phyloP scores from a whole-genome alignment of 2,797 vertebrate genomes.

The Bovichtus diacanthus region DNA sequence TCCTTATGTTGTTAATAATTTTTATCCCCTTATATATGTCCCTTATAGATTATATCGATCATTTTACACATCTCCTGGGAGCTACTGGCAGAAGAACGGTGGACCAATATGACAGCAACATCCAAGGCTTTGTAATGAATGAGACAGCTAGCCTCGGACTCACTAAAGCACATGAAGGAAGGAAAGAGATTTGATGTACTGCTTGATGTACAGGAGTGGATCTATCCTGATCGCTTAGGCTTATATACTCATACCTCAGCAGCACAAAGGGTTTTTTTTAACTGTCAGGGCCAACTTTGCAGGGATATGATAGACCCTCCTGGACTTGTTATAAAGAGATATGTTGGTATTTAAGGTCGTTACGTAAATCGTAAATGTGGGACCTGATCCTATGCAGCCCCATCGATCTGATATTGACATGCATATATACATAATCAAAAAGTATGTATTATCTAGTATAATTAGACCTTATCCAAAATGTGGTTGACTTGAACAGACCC shows the following conservation, averaged over 20 bases:
- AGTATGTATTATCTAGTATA: no score
- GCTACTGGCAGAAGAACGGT: conserved; percentile 51
- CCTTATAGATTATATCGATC: conserved; percentile 79
- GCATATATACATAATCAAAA: neutral
- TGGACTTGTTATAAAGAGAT: conserved; percentile 26
- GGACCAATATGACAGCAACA: conserved; percentile 72
- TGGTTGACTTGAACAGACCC: neutral
- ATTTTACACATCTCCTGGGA: conserved; percentile 67
- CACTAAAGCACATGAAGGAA: conserved; percentile 29
- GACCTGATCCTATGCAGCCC: neutral
- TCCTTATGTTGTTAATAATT: conserved; percentile 75
- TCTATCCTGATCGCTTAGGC: conserved; percentile 34
- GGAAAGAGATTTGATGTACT: conserved; percentile 41
- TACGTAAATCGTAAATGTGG: neutral
- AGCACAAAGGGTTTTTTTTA: conserved; percentile 28
- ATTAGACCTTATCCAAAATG: neutral
- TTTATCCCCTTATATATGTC: conserved; percentile 78
- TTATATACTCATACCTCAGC: conserved; percentile 25
- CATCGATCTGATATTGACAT: neutral
- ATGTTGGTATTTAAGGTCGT: conserved; percentile 24
- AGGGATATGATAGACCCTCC: conserved; percentile 26
- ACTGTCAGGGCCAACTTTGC: conserved; percentile 34
- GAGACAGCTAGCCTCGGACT: conserved; percentile 28
- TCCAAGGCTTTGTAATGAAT: conserved; percentile 69
- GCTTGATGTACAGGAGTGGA: conserved; percentile 37